phyloP scores from a whole-genome alignment of 2,888 invertebrate species.

The Hypomecis punctinalis region DNA sequence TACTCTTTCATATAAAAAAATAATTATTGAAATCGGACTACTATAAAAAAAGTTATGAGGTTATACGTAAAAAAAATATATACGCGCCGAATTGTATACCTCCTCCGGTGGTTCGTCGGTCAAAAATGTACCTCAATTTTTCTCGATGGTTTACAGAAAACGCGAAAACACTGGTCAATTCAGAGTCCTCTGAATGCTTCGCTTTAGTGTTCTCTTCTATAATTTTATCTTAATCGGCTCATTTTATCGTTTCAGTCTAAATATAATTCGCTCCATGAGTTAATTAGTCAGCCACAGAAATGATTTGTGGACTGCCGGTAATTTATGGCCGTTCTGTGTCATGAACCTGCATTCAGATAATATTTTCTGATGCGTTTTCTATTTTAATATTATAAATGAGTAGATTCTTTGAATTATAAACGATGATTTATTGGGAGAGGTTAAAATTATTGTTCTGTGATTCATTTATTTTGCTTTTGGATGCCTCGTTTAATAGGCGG shows the following conservation, averaged over 20 bases:
- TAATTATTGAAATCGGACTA: too few species aligned
- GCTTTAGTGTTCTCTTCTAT: neutral
- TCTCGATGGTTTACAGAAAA: too few species aligned
- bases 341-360: slow-evolving; percentile 45
- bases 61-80: too few species aligned
- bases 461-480: slow-evolving; percentile 13
- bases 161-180: too few species aligned
- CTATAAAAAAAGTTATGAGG: too few species aligned
- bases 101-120: too few species aligned
- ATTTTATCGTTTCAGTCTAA: slow-evolving; percentile 47
- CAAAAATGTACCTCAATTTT: too few species aligned
- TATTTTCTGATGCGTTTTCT: slow-evolving; percentile 44
- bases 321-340: slow-evolving; percentile 54
- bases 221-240: neutral
- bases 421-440: slow-evolving; percentile 25
- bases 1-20: too few species aligned
- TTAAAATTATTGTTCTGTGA: slow-evolving; percentile 19
- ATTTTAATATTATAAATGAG: slow-evolving; percentile 42
- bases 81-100: too few species aligned
- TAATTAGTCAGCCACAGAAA: slow-evolving; percentile 53
- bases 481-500: slow-evolving; percentile 5
- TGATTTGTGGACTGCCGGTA: slow-evolving; percentile 55
- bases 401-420: slow-evolving; percentile 29
- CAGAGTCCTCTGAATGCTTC: too few species aligned
- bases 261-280: slow-evolving; percentile 55